Evolutionary conservation across 2,113 vertebrate genomes (phyloP), one percentile per base, ranked within the genome.

Genomic region (Gracilinanus agilis): DNA sequence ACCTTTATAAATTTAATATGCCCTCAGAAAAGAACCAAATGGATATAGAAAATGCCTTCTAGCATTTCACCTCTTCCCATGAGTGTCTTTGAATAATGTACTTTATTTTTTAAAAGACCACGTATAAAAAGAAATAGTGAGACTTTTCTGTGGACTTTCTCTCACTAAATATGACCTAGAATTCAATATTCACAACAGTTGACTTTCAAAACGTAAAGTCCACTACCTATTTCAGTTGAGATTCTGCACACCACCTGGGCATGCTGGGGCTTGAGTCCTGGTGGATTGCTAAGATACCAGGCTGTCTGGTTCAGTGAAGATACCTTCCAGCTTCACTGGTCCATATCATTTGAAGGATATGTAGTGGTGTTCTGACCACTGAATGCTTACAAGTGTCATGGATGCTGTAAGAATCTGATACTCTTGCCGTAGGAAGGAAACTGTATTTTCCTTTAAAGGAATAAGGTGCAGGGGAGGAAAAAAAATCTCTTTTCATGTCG

Each of bases 291-390:
- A 97, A 98, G 98, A 98, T 98, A 98, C 98, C 97, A 97, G 97
- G 96, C 88, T 92, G 97, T 96, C 97, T 97, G 98, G 97, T 98
- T 98, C 97, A 91, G 58, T 97, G 98, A 94, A 83, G 96, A 97
- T 97, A 98, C 97, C 97, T 98, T 97, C 98, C 98, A 98, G 98
- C 98, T 98, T 98, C 98, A 98, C 96, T 98, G 98, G 98, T 97
- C 98, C 98, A 97, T 98, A 92, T 98, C 98, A 98, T 98, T 98
- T 98, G 98, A 98, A 98, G 98, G 98, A 96, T 98, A 98, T 98
- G 98, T 98, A 98, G 97, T 98, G 97, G 96, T 97, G 98, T 98
- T 98, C 98, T 98, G 97, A 98, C 98, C 98, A 97, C 97, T 98
- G 97, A 98, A 98, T 98, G 97, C 98, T 98, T 98, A 98, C 98